Conservation (phyloP, 2,113 vertebrate species). For the Hemichromis elongatus region DNA sequence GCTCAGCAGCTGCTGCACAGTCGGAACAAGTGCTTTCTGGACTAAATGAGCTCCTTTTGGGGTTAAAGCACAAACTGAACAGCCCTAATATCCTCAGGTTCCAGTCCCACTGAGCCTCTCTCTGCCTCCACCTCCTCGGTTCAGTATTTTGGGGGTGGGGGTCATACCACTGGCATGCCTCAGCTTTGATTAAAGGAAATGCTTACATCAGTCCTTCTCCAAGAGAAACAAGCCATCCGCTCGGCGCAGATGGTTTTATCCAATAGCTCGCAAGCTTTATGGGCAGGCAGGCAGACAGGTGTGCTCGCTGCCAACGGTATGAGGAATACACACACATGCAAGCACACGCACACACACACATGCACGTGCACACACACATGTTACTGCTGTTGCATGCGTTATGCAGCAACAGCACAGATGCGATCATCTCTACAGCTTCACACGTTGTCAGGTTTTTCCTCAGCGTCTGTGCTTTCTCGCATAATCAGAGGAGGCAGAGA, state of each 20-base stretch:
- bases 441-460: background rate
- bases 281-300: constrained; percentile 27
- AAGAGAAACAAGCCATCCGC: constrained; percentile 33
- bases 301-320: background rate
- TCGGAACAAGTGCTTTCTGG: background rate
- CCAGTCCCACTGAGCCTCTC: background rate
- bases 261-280: constrained; percentile 4
- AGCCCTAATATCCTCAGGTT: background rate
- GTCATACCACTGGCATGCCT: constrained; percentile 37
- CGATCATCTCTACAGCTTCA: background rate
- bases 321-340: background rate
- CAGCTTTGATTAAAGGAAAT: constrained; percentile 62
- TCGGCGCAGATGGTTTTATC: constrained; percentile 22
- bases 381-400: background rate
- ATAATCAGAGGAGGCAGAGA: background rate
- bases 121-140: constrained; percentile 7
- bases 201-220: constrained; percentile 52
- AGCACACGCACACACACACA: background rate
- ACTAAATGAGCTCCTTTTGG: background rate
- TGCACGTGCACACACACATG: background rate
- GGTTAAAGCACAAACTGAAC: background rate
- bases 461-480: background rate
- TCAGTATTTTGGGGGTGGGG: constrained; percentile 3
- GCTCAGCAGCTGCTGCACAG: background rate
- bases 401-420: constrained; percentile 1